Evolutionary conservation across 2,113 vertebrate species (phyloP).

Genomic region (Steatornis caripensis): DNA sequence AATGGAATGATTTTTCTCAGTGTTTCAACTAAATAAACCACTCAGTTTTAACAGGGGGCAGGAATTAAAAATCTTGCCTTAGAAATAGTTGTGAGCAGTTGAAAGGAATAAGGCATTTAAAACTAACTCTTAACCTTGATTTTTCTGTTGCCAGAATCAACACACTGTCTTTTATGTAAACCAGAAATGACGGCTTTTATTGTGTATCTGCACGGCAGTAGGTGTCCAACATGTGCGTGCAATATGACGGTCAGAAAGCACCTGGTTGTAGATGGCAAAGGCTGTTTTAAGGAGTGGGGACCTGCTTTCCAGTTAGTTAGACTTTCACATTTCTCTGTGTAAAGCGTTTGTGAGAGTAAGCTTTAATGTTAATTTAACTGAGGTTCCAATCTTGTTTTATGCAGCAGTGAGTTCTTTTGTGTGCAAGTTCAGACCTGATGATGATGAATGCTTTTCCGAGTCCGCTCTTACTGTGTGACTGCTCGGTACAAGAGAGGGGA

Average conservation of each 20-base stretch:
- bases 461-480: background rate
- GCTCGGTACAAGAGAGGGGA: background rate
- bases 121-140: background rate
- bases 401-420: background rate
- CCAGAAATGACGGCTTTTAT: background rate
- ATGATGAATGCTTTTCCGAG: background rate
- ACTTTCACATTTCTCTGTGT: background rate
- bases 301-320: background rate
- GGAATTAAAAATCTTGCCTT: background rate
- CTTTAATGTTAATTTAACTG: background rate
- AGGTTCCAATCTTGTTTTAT: background rate
- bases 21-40: background rate
- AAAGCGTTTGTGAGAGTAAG: background rate
- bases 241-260: background rate
- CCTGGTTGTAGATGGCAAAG: background rate
- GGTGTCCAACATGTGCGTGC: background rate
- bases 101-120: background rate
- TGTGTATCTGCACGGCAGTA: background rate
- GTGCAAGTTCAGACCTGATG: background rate
- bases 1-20: background rate
- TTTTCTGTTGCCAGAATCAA: background rate
- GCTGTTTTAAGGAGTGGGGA: background rate
- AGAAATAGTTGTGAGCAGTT: background rate
- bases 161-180: background rate
- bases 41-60: background rate